Percentiles rank a stretch among this genome's conserved stretches.
Conservation (phyloP, 1,140 invertebrate genomes). For the Bombus sylvicola region DNA sequence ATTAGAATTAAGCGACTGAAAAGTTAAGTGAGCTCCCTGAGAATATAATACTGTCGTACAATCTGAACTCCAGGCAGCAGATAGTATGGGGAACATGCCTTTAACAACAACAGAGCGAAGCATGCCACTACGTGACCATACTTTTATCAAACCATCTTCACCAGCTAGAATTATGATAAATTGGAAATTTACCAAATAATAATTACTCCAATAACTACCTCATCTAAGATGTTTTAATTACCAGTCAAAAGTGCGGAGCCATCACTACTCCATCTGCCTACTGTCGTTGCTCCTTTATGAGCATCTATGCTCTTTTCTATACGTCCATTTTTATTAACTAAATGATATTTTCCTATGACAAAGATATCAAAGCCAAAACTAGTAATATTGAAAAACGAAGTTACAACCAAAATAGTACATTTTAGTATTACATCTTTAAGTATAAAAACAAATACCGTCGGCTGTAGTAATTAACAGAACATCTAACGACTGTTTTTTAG, state of each 20-base stretch:
- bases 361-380: not conserved
- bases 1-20: slow-evolving; percentile 95
- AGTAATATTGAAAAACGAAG: not conserved
- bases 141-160: slow-evolving; percentile 97
- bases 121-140: slow-evolving; percentile 98
- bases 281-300: slow-evolving; percentile 95
- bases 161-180: slow-evolving; percentile 86
- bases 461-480: slow-evolving; percentile 93
- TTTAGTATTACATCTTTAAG: slow-evolving; percentile 14
- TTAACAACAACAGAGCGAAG: slow-evolving; percentile 94
- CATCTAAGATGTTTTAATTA: slow-evolving; percentile 69
- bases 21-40: slow-evolving; percentile 91
- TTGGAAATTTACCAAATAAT: not conserved
- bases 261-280: slow-evolving; percentile 95
- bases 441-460: slow-evolving; percentile 86
- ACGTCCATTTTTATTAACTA: slow-evolving; percentile 93
- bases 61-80: slow-evolving; percentile 94
- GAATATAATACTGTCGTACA: slow-evolving; percentile 93
- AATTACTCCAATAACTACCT: not conserved
- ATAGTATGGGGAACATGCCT: slow-evolving; percentile 90
- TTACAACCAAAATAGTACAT: not conserved
- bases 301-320: slow-evolving; percentile 96
- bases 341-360: slow-evolving; percentile 90
- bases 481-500: slow-evolving; percentile 90
- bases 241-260: slow-evolving; percentile 95